A percentile compares a stretch with the other conserved stretches of the same genome.
These are phyloP conservation scores for Cecropterus lyciades DNA, from an alignment of 1,140 invertebrate genomes.

Conservation along the genomic window DNA sequence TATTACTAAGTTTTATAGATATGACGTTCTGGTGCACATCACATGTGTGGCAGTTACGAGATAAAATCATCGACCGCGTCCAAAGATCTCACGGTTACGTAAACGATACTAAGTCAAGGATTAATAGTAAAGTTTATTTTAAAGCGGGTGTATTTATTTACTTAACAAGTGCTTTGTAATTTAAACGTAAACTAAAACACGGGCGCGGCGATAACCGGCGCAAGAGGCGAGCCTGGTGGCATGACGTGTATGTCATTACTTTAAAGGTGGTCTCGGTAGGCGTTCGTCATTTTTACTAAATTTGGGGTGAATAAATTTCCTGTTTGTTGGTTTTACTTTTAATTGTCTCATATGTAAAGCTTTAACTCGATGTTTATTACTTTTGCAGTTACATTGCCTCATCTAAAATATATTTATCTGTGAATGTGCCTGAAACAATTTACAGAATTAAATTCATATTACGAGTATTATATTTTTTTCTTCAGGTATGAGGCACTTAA, in stretches of 20 bases:
- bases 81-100: constrained; percentile 67
- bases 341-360: neutral
- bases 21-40: constrained; percentile 20
- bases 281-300: constrained; percentile 25
- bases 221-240: constrained; percentile 55
- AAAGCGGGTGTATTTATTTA: constrained; percentile 79
- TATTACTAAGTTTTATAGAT: neutral
- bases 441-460: too few species aligned
- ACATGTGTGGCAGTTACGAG: constrained; percentile 21
- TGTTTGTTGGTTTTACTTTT: neutral
- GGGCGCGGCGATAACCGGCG: constrained; percentile 45
- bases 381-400: too few species aligned
- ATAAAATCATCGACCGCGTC: constrained; percentile 34
- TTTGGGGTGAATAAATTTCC: neutral
- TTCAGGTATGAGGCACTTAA: too few species aligned
- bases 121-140: constrained; percentile 79
- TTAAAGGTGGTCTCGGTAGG: constrained; percentile 38
- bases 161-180: constrained; percentile 78
- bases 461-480: too few species aligned
- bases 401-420: too few species aligned
- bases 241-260: constrained; percentile 33
- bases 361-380: too few species aligned
- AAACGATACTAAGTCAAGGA: constrained; percentile 75
- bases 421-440: too few species aligned
- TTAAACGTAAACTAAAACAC: constrained; percentile 73